Conservation (phyloP, 23 tunicate genomes). For the Botrylloides violaceus region DNA sequence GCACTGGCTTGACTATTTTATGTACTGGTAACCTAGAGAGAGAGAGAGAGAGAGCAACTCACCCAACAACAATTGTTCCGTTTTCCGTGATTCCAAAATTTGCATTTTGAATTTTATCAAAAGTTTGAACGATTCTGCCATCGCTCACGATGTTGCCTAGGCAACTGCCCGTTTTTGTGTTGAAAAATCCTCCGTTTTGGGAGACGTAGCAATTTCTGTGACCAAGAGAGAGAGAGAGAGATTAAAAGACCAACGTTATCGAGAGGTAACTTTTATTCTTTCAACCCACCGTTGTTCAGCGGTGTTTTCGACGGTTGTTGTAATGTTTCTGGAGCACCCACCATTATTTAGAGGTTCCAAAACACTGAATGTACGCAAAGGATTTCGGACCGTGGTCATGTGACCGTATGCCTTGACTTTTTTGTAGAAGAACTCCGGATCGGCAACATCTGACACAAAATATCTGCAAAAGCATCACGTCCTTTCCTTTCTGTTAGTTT, state of each 20-base stretch:
- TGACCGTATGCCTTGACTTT: conserved; percentile 67
- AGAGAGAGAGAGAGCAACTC: neutral
- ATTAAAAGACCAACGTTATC: neutral
- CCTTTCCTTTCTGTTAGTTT: neutral
- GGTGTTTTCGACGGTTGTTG: conserved; percentile 38
- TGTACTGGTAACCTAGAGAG: too few species aligned
- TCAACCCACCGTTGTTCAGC: conserved; percentile 28
- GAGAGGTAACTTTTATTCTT: neutral
- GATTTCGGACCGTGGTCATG: conserved; percentile 41
- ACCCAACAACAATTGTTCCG: conserved; percentile 59
- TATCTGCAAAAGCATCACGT: conserved; percentile 45
- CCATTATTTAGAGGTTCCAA: conserved; percentile 16
- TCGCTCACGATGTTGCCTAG: conserved; percentile 60
- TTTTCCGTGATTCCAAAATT: conserved; percentile 57
- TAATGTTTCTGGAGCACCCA: conserved; percentile 37
- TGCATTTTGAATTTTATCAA: conserved; percentile 36
- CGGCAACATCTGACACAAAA: conserved; percentile 52
- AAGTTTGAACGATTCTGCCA: conserved; percentile 30
- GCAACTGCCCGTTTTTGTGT: conserved; percentile 35
- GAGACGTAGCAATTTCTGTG: conserved; percentile 65
- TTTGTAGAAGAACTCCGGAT: neutral
- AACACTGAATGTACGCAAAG: conserved; percentile 53
- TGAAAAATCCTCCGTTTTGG: conserved; percentile 74
- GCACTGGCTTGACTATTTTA: too few species aligned
- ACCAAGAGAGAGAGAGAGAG: neutral